Base-by-base conservation (phyloP, 2,888 invertebrate species). In the Drosophila barbarae region DNA sequence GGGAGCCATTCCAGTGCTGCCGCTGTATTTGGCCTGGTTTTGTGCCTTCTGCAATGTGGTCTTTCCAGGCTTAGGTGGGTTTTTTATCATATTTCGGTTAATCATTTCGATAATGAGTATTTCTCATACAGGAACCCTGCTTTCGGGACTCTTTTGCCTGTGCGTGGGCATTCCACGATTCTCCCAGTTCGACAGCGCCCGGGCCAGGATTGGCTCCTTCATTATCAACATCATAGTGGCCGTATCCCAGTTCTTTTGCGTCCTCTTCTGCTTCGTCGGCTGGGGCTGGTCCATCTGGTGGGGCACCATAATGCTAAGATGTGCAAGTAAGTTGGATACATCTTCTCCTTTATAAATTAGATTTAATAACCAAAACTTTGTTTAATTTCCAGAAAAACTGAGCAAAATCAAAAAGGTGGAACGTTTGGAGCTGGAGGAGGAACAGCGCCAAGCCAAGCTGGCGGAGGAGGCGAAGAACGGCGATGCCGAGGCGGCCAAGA, bases 221-320 rank as follows among this genome's bases (percentile, higher is more conserved):
- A 91, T 97, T 72, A 95, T 98, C 67, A 95, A 98, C 90, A 90
- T 94, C 35, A 90, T 96, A 74, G 96, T 98, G 60, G 98, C 97
- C 0, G 91, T 94, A 58, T 93, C 96, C 18, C 98, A 98, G 90
- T 91, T 96, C 81, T 97, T 98, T 90, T 98, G 98, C 26, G 95
- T 98, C 54, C 92, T 98, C 55, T 98, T 98, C 91, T 95, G 98
- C 86, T 92, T 97, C 54, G 97, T 96, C 39, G 96, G 98, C 18
- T 98, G 98, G 98, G 98, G 98, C 76, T 98, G 98, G 98, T 96
- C 97, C 67, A 94, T 98, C 72, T 97, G 97, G 93, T 98, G 98
- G 98, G 98, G 98, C 3, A 94, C 97, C 74, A 95, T 96, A 85
- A 95, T 98, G 94, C 90, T 98, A 70, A 94, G 93, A 86, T 92